Evolutionary conservation across 2,113 vertebrate species (phyloP), one percentile per base, ranked within the genome.

Genomic region (Thermophis baileyi): DNA sequence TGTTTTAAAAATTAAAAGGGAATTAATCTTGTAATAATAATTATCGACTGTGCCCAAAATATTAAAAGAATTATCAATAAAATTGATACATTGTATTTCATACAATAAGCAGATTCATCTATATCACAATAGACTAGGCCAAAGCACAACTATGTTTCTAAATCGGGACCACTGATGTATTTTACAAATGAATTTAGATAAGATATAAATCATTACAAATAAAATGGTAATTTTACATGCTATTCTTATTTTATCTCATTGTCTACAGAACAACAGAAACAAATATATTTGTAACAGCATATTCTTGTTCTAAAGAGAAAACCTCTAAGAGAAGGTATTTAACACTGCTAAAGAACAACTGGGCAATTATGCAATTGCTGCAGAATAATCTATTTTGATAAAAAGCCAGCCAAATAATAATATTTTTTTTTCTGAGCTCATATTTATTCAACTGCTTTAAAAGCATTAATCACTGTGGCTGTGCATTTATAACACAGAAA

Each of bases 31-130:
- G 16, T 35, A 95, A 94, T 4, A 90, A 87, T 46, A 94, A 89
- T 53, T 85, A 74, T 91, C 88, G 90, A 93, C 89, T 96, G 94
- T 92, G 85, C 90, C 95, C 95, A 95, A 81, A 81, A 81, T 81
- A 81, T 40, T 81, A 40, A 81, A 81, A 81, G 35, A 40, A 81
- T 81, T 22, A 81, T 81, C 35, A 81, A 81, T 81, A 40, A 40
- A 81, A 81, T 51, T 87, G 95, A 95, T 69, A 89, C 92, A 54
- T 87, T 91, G 44, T 53, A 94, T 20, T 94, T 94, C 94, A 93
- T 94, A 94, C 88, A 93, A 93, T 93, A 92, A 96, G 93, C 96
- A 57, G 18, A 20, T 89, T 85, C 94, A 94, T 93, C 93, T 92
- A 53, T 60, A 91, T 69, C 35, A 91, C 94, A 91, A 96, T 24